Evolutionary conservation across 2,113 vertebrate genomes (phyloP), one percentile per base, ranked within the genome.

Genomic region (Salvator merianae): DNA sequence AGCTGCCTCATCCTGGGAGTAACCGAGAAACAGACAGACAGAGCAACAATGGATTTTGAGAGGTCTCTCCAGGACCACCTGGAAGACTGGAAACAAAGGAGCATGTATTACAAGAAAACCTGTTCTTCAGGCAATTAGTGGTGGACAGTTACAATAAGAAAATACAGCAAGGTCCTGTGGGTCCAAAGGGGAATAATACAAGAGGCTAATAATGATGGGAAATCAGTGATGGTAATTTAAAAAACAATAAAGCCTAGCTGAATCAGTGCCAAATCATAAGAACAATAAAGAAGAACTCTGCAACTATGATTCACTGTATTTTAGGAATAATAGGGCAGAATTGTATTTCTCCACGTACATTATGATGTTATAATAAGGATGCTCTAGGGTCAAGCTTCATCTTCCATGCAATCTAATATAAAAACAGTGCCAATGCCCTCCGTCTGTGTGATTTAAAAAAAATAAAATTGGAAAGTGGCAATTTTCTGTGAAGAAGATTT

Each of bases 321-420:
- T 90, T 87, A 86, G 76, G 87, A 82, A 36, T 10, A 79, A 83
- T 76, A 74, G 70, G 40, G 5, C 50, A 77, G 70, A 90, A 87
- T 84, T 84, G 16, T 71, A 69, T 84, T 90, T 85, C 50, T 87
- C 66, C 81, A 85, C n/a, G 74, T 86, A 88, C 77, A 73, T n/a
- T 79, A 70, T 76, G 77, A 4, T 79, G 22, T 80, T 7, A 90
- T 77, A 69, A 62, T 82, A 87, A 84, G 36, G 32, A 26, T 38
- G 26, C 32, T 2, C 12, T 36, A 18, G 66, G 20, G 50, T 0
- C 4, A 53, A n/a, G 30, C 40, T 38, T 14, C 18, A 38, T 3
- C 3, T 62, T 43, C 32, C 7, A 47, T 20, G 18, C n/a, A 76
- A 7, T 26, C 14, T 4, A 20, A 40, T n/a, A 53, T 3, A 30